phyloP scores from a whole-genome alignment of 2,888 invertebrate species.

The Notodromas monacha region DNA sequence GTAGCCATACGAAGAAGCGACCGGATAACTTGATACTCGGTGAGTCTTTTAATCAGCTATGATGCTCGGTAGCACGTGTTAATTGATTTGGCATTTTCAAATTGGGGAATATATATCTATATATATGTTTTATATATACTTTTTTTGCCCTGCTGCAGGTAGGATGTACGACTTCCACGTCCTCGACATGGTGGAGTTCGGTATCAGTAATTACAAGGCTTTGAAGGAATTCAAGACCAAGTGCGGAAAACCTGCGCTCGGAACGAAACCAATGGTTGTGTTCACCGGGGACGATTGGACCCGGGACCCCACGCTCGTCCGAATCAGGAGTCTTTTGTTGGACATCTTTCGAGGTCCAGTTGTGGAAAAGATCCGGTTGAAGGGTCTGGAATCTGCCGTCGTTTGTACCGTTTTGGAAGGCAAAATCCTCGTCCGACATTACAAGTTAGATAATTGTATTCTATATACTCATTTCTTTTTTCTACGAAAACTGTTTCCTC shows the following conservation, averaged over 20 bases:
- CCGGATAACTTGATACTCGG: constrained; percentile 69
- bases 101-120: background rate
- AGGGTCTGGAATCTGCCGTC: constrained; percentile 72
- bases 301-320: constrained; percentile 30
- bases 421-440: constrained; percentile 37
- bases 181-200: constrained; percentile 83
- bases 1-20: constrained; percentile 70
- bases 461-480: too few species aligned
- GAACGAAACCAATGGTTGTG: constrained; percentile 27
- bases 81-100: background rate
- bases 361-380: constrained; percentile 43
- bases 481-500: too few species aligned
- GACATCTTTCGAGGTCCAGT: constrained; percentile 71
- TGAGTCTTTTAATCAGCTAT: constrained; percentile 11
- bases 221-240: constrained; percentile 41
- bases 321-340: constrained; percentile 53
- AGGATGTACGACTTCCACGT: constrained; percentile 60
- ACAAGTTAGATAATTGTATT: too few species aligned
- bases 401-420: constrained; percentile 56
- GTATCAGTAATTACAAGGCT: constrained; percentile 23
- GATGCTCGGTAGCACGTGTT: constrained; percentile 8
- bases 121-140: background rate
- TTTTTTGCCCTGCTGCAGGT: constrained; percentile 16
- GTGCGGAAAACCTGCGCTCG: constrained; percentile 11
- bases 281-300: constrained; percentile 79